A percentile compares a stretch with the other conserved stretches of the same genome.
These are phyloP conservation scores for Apis florea DNA, from an alignment of 1,140 invertebrate species.

Conservation along the genomic window DNA sequence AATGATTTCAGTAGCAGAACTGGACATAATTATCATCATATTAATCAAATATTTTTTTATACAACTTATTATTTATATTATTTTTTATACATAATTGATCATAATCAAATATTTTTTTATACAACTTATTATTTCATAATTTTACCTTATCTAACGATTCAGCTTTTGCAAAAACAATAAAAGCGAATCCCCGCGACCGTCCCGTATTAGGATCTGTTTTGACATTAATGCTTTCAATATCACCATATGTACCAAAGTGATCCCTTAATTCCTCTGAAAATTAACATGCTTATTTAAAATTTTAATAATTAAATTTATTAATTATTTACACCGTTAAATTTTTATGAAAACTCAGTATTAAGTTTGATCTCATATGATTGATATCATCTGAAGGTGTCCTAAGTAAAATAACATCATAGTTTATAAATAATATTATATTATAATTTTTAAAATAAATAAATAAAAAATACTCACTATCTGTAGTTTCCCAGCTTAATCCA, in stretches of 20 bases:
- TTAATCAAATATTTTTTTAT: constrained; percentile 8
- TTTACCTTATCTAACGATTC: constrained; percentile 94
- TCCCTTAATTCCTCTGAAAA: constrained; percentile 95
- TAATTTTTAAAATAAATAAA: not conserved
- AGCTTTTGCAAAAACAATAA: constrained; percentile 94
- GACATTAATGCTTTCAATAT: constrained; percentile 96
- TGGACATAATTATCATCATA: constrained; percentile 72
- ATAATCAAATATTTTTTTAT: too few relatives aligned
- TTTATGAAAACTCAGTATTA: constrained; percentile 38
- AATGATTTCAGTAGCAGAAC: constrained; percentile 79
- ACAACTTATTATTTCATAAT: constrained; percentile 29
- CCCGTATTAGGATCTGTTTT: constrained; percentile 96
- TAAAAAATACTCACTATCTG: constrained; percentile 91
- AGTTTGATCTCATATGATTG: constrained; percentile 71
- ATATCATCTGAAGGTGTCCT: constrained; percentile 77
- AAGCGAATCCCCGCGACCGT: constrained; percentile 94
- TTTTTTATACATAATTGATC: too few relatives aligned
- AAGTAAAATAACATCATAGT: constrained; percentile 68
- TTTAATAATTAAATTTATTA: not conserved
- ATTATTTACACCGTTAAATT: not conserved
- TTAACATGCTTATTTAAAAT: constrained; percentile 58
- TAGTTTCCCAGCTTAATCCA: constrained; percentile 97
- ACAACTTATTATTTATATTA: constrained; percentile 36
- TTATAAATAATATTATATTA: not conserved
- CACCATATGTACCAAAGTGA: constrained; percentile 93